These are phyloP conservation scores for Dynastes grantii DNA, from an alignment of 2,888 invertebrate genomes.

Conservation along the genomic window DNA sequence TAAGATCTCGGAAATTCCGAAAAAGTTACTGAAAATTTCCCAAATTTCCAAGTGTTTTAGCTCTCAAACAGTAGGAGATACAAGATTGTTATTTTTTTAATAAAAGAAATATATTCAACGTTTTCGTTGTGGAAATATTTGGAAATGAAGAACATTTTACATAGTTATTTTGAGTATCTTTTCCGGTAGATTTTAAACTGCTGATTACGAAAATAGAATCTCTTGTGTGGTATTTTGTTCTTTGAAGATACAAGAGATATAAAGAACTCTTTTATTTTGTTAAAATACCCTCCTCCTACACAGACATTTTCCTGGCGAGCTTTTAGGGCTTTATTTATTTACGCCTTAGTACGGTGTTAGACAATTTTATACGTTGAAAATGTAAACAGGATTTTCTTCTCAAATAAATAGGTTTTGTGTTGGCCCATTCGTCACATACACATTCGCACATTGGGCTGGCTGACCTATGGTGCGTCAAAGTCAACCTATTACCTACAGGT, in stretches of 20 bases:
- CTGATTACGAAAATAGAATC: no score
- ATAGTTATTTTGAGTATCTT: no score
- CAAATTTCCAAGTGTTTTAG: no score
- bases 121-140: no score
- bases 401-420: conserved; percentile 29
- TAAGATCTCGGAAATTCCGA: no score
- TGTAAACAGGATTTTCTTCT: conserved; percentile 26
- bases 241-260: background rate
- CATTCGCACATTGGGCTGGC: conserved; percentile 9
- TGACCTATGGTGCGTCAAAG: conserved; percentile 25
- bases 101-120: no score
- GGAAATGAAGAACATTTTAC: no score
- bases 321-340: conserved; percentile 8
- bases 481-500: conserved; percentile 37
- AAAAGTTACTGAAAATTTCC: no score
- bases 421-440: conserved; percentile 27
- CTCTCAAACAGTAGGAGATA: no score
- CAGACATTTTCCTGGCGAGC: background rate
- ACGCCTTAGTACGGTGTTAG: background rate
- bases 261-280: background rate
- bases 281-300: no score
- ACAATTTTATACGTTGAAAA: conserved; percentile 8
- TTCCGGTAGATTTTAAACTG: no score
- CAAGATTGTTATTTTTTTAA: no score
- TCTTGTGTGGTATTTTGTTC: background rate